Percentiles rank a stretch among this genome's conserved stretches.
phyloP scores from a whole-genome alignment of 1,140 invertebrate species.

The Sitobion miscanthi region DNA sequence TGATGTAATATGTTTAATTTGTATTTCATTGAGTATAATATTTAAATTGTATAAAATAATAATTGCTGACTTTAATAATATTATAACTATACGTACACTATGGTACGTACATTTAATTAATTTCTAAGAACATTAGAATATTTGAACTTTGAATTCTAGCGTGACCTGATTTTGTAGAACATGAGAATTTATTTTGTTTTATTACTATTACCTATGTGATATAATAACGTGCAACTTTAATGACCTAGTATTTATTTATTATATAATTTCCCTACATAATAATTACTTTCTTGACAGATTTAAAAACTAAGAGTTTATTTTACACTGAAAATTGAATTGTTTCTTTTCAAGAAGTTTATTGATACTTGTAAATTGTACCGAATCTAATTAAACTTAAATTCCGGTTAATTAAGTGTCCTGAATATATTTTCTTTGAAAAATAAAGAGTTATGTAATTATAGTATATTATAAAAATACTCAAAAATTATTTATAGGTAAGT shows the following conservation, averaged over 20 bases:
- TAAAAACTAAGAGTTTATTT: neutral
- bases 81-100: neutral
- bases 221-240: slow-evolving; percentile 18
- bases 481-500: neutral
- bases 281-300: neutral
- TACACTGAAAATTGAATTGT: neutral
- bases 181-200: neutral
- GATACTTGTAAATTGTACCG: neutral
- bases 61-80: neutral
- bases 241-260: neutral
- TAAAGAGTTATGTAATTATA: neutral
- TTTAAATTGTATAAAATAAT: neutral
- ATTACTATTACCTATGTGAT: neutral
- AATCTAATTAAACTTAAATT: neutral
- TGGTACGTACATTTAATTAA: neutral
- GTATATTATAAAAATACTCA: neutral
- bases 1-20: neutral
- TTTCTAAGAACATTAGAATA: neutral
- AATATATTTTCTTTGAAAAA: neutral
- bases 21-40: neutral
- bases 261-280: neutral
- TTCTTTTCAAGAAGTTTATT: neutral
- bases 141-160: neutral
- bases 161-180: neutral
- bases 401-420: neutral